Conservation (phyloP, 2,797 vertebrate genomes). For the Neosilurus hyrtlii region DNA sequence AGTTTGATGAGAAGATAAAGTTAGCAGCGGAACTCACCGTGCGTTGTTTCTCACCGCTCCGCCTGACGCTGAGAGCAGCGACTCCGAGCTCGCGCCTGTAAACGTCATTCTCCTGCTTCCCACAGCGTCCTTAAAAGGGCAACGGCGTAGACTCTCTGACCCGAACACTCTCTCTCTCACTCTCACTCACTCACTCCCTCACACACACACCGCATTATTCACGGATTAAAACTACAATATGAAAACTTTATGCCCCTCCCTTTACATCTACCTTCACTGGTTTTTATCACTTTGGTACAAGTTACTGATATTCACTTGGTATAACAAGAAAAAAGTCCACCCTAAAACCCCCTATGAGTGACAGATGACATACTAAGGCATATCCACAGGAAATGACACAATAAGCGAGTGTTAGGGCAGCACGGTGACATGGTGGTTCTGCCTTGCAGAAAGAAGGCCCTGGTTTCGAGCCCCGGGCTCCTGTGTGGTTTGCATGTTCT, state of each 20-base stretch:
- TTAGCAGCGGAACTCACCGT: slow-evolving; percentile 58
- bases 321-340: not conserved
- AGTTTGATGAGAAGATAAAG: slow-evolving; percentile 37
- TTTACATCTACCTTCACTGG: not conserved
- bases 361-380: not conserved
- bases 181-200: too few species aligned
- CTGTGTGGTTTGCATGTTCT: too few species aligned
- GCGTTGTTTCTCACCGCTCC: slow-evolving; percentile 54
- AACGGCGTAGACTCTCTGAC: slow-evolving; percentile 36
- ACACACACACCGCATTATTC: not conserved
- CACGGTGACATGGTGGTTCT: too few species aligned
- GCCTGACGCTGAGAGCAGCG: slow-evolving; percentile 49
- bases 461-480: too few species aligned
- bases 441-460: too few species aligned
- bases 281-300: not conserved
- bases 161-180: not conserved
- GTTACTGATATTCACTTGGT: not conserved
- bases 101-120: slow-evolving; percentile 58
- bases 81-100: slow-evolving; percentile 49
- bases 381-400: not conserved
- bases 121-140: slow-evolving; percentile 58
- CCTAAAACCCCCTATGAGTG: not conserved
- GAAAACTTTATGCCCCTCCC: too few species aligned
- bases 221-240: not conserved
- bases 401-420: too few species aligned